These are phyloP conservation scores for Archips crataeganus DNA, from an alignment of 2,888 invertebrate species.

Conservation along the genomic window DNA sequence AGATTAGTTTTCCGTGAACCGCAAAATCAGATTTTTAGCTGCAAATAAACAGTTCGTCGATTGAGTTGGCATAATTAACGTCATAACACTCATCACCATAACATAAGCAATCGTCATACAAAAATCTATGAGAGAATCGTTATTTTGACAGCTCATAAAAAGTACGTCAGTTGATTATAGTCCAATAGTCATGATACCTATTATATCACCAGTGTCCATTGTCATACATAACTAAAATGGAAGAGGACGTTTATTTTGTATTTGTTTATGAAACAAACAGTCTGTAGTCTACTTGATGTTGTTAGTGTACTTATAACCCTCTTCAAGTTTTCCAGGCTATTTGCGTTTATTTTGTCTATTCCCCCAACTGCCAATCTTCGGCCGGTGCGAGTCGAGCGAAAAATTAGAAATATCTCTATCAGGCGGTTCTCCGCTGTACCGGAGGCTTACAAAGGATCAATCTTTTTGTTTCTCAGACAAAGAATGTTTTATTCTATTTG, in stretches of 20 bases:
- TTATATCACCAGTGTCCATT: too few relatives aligned
- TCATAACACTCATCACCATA: too few relatives aligned
- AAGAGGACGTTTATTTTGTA: neutral
- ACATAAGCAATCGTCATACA: too few relatives aligned
- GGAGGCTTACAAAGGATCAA: constrained; percentile 41
- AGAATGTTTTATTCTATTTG: constrained; percentile 44
- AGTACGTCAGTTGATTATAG: too few relatives aligned
- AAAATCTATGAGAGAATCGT: too few relatives aligned
- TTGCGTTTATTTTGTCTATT: constrained; percentile 72
- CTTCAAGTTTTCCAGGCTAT: constrained; percentile 66
- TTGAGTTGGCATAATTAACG: too few relatives aligned
- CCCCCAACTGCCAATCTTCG: constrained; percentile 64
- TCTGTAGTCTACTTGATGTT: constrained; percentile 44
- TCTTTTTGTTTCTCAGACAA: constrained; percentile 46
- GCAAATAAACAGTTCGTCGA: too few relatives aligned
- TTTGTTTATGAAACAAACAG: neutral
- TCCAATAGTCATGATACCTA: too few relatives aligned
- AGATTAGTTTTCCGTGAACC: too few relatives aligned
- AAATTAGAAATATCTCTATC: constrained; percentile 81
- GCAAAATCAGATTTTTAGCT: too few relatives aligned
- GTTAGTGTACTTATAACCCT: constrained; percentile 53
- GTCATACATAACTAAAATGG: too few relatives aligned
- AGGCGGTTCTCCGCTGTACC: constrained; percentile 55
- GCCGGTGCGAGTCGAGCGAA: constrained; percentile 70
- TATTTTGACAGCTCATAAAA: too few relatives aligned